phyloP scores from a whole-genome alignment of 64 coral and sea anemone genomes.

The Dendrophyllia cribrosa region DNA sequence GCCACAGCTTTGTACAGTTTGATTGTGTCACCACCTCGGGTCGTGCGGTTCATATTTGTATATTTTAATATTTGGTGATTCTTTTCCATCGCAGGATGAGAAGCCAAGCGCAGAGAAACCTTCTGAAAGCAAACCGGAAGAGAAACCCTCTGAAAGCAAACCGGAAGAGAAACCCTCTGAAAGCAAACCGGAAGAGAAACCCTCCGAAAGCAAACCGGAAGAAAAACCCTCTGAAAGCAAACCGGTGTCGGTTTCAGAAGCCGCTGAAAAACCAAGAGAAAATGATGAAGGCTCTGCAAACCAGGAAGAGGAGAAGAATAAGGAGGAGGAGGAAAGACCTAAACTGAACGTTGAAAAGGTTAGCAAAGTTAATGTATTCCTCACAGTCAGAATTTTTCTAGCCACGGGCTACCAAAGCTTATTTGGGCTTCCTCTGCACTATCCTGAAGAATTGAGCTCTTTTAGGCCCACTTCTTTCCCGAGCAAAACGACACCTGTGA shows the following conservation, averaged over 20 bases:
- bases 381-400: not conserved
- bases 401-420: too few relatives aligned
- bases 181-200: not conserved
- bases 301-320: slow-evolving; percentile 1
- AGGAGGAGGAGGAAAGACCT: slow-evolving; percentile 34
- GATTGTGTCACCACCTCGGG: too few relatives aligned
- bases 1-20: too few relatives aligned
- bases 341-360: slow-evolving; percentile 32
- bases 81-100: not conserved
- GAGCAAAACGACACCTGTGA: too few relatives aligned
- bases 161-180: not conserved
- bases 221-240: slow-evolving; percentile 29
- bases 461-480: too few relatives aligned
- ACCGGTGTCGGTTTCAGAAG: not conserved
- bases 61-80: not conserved
- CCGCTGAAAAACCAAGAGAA: not conserved
- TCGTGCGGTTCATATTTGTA: too few relatives aligned
- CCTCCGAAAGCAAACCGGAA: not conserved
- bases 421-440: too few relatives aligned
- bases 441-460: too few relatives aligned
- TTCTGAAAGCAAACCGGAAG: not conserved
- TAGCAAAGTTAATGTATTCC: not conserved
- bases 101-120: not conserved
- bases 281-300: slow-evolving; percentile 4
- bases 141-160: not conserved